phyloP scores from a whole-genome alignment of 2,113 vertebrate genomes.

The Brachyhypopomus gauderio region DNA sequence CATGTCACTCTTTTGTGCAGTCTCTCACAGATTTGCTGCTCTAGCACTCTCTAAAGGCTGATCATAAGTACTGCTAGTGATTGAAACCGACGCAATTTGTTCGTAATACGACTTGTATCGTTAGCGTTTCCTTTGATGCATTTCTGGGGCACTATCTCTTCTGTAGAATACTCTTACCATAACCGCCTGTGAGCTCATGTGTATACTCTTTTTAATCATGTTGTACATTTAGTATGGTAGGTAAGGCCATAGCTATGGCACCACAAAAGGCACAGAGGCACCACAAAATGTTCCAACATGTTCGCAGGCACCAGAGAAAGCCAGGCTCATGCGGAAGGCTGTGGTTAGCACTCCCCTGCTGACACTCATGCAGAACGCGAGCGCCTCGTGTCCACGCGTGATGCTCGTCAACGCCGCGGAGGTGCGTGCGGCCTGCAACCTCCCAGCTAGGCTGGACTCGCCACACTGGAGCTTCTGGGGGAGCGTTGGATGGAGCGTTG shows the following conservation, averaged over 20 bases:
- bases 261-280: background rate
- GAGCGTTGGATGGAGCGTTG: no score
- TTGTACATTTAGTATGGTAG: background rate
- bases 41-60: background rate
- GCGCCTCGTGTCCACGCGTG: background rate
- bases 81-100: background rate
- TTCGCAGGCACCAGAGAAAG: background rate
- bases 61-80: background rate
- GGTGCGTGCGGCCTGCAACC: no score
- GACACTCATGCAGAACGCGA: slow-evolving; percentile 25
- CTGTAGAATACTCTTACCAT: background rate
- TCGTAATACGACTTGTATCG: background rate
- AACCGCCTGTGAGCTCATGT: background rate
- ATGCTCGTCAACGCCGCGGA: no score
- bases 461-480: no score
- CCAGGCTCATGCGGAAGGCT: background rate
- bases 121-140: slow-evolving; percentile 1
- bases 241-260: background rate
- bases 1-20: background rate
- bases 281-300: background rate
- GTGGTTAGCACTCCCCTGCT: slow-evolving; percentile 3
- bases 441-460: no score
- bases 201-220: background rate
- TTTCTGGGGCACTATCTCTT: slow-evolving; percentile 10
- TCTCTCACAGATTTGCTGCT: slow-evolving; percentile 30